phyloP scores from a whole-genome alignment of 2,113 vertebrate genomes.

The Sylvicapra grimmia region DNA sequence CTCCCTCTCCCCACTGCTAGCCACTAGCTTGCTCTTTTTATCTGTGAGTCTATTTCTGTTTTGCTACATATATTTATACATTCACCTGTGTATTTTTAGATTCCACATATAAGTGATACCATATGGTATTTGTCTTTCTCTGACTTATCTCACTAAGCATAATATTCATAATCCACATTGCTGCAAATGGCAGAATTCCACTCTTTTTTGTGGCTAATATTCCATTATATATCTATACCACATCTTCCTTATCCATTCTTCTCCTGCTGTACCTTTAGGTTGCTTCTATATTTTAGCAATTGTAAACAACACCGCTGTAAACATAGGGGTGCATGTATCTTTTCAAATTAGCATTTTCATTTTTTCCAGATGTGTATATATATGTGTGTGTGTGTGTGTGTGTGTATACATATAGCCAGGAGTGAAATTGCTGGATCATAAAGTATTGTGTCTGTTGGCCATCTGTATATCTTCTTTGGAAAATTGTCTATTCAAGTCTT shows the following conservation, averaged over 20 bases:
- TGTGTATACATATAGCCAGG: not conserved
- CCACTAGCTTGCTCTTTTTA: not conserved
- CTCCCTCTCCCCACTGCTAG: not conserved
- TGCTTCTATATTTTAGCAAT: not conserved
- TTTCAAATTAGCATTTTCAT: not conserved
- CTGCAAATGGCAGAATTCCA: not conserved
- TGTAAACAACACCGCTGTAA: not conserved
- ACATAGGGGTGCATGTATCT: not conserved
- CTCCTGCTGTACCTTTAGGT: not conserved
- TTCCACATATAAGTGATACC: not conserved
- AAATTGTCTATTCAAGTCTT: not conserved
- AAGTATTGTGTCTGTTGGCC: not conserved
- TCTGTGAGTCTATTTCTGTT: not conserved
- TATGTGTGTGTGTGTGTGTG: accelerated
- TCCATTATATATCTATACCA: not conserved
- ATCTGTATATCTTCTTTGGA: not conserved
- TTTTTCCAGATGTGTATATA: not conserved
- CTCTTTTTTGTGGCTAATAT: not conserved
- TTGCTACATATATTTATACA: not conserved
- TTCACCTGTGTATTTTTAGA: not conserved
- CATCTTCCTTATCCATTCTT: not conserved
- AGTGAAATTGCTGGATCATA: not conserved
- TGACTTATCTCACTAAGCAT: not conserved
- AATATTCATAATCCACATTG: not conserved
- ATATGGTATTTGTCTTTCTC: not conserved